Evolutionary conservation across 1,140 invertebrate genomes (phyloP).

Genomic region (Venustaconcha ellipsiformis): DNA sequence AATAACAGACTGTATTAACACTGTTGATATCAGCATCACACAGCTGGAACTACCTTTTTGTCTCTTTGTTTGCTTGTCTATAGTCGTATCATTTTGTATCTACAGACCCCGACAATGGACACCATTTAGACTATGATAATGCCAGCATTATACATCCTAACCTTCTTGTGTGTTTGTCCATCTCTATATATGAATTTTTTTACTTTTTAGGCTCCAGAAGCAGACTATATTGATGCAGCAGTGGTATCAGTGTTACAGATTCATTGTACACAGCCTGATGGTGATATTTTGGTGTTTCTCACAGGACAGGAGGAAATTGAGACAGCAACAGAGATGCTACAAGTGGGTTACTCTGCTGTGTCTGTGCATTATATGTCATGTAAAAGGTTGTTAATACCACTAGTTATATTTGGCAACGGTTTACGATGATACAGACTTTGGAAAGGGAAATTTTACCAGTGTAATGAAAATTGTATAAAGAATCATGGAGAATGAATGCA

Average conservation of each 20-base stretch:
- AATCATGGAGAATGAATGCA: no score
- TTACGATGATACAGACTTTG: no score
- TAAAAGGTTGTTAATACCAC: neutral
- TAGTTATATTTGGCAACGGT: neutral
- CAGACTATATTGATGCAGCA: constrained; percentile 97
- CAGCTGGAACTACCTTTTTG: no score
- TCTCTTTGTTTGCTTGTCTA: no score
- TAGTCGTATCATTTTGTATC: no score
- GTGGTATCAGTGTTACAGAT: constrained; percentile 98
- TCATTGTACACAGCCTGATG: constrained; percentile 89
- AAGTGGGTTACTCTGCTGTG: constrained; percentile 57
- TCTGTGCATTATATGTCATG: neutral
- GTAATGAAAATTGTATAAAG: no score
- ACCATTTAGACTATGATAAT: no score
- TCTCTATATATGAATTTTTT: neutral
- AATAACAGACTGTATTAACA: no score
- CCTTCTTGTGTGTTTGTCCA: neutral
- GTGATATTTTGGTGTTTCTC: constrained; percentile 97
- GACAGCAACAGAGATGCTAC: constrained; percentile 92
- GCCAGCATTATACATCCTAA: no score
- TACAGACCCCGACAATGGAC: no score
- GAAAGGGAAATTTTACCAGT: no score
- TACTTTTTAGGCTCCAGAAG: constrained; percentile 83
- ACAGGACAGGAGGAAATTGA: constrained; percentile 97
- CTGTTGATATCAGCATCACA: no score